Base-by-base conservation (phyloP, 1,140 invertebrate species). In the Dendroctonus ponderosae region DNA sequence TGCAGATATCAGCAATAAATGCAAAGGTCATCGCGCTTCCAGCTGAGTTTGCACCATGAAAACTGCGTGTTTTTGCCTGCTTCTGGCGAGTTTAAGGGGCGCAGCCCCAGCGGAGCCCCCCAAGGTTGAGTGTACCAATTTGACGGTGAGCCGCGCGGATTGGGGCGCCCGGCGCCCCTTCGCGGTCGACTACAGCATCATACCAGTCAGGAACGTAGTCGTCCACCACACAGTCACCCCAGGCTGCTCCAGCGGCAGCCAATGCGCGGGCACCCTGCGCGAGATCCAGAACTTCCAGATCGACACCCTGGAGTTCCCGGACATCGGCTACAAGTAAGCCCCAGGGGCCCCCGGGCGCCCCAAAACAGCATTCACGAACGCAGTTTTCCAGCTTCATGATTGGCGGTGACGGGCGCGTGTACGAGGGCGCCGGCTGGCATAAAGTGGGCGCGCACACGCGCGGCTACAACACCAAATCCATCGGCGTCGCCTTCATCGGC, bases 381-480 rank as follows among this genome's bases (percentile, higher is more conserved):
- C 26, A 26, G 26, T 26, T 62, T 76, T 79, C 7, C 71, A 92
- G 87, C 71, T 92, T 92, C 69, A 66, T 92, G 7, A 84, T 92
- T 61, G 90, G 90, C 1, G 88, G 87, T 38, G 90, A 92, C 77
- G 91, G 90, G 4, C 83, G 86, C 14, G 81, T 91, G 11, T 92
- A 91, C 71, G 89, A 91, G 79, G 91, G 89, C 6, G 78, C 82
- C 7, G 90, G 90, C 0, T 93, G 91, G 91, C 82, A 86, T 43
- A 80, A 82, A 58, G 81, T 85, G 0, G 91, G 90, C 0, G 85
- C 89, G 0, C 91, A 92, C 72, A 89, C 90, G 0, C 80, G 79
- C 8, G 80, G 81, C 4, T 86, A 85, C 69, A 90, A 91, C 72
- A 76, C 69, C 2, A 81, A 82, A 46, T 83, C 82, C 11, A 73